A percentile compares a stretch with the other conserved stretches of the same genome.
These are phyloP conservation scores for Phrynocephalus forsythii DNA, from an alignment of 2,797 vertebrate genomes.

Conservation along the genomic window DNA sequence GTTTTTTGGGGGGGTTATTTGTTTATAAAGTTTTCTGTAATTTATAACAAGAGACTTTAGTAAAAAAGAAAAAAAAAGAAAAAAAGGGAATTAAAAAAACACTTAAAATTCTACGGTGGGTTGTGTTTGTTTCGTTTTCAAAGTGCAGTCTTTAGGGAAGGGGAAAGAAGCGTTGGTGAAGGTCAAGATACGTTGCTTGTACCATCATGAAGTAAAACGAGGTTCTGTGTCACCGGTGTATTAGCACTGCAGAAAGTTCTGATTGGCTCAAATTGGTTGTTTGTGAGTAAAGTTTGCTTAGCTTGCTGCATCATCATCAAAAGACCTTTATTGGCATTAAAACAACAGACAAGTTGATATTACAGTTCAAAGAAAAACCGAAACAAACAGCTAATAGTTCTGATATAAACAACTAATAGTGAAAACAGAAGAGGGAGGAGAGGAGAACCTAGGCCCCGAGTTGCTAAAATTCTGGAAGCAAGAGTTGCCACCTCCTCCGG, in stretches of 20 bases:
- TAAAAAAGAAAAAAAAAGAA: slow-evolving; percentile 69
- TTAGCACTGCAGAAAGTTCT: background rate
- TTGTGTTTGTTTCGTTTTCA: slow-evolving; percentile 66
- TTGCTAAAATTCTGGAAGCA: too few relatives aligned
- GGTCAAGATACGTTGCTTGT: background rate
- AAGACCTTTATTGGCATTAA: too few relatives aligned
- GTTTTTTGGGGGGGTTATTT: slow-evolving; percentile 66
- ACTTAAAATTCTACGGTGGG: slow-evolving; percentile 78
- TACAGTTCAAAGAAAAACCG: too few relatives aligned
- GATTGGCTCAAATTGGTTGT: background rate
- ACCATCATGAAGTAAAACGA: background rate
- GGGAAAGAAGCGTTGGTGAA: background rate
- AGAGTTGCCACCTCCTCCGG: too few relatives aligned
- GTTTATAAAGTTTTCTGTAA: slow-evolving; percentile 84
- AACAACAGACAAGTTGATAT: too few relatives aligned
- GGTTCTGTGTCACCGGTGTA: background rate
- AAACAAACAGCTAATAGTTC: too few relatives aligned
- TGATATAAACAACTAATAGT: too few relatives aligned
- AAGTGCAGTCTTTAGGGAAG: slow-evolving; percentile 43
- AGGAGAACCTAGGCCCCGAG: too few relatives aligned
- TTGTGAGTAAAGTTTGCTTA: too few relatives aligned
- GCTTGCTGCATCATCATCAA: too few relatives aligned
- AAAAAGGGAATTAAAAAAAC: slow-evolving; percentile 25
- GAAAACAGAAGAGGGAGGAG: too few relatives aligned
- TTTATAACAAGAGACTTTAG: slow-evolving; percentile 85